A percentile compares a stretch with the other conserved stretches of the same genome.
Evolutionary conservation across 2,113 vertebrate species (phyloP).

Genomic region (Recurvirostra avosetta): DNA sequence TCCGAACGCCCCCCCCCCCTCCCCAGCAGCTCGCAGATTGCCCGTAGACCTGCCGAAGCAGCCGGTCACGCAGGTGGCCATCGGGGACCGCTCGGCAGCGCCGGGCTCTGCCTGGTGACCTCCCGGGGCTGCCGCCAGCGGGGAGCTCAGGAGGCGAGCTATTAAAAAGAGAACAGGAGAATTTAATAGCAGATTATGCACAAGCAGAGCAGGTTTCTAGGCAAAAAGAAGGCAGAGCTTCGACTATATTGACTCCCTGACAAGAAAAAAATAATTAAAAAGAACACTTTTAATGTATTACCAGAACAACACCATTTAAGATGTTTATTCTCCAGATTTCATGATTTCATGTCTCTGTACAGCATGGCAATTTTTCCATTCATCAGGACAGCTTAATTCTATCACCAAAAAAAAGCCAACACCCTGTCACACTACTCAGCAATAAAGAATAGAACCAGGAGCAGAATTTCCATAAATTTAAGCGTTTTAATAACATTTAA

Average conservation of each 20-base stretch:
- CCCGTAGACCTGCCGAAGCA: slow-evolving; percentile 65
- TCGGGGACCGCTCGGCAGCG: slow-evolving; percentile 60
- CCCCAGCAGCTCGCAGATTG: slow-evolving; percentile 69
- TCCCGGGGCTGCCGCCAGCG: slow-evolving; percentile 36
- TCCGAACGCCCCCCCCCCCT: slow-evolving; percentile 22
- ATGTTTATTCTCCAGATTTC: not conserved
- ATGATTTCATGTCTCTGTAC: not conserved
- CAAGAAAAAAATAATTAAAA: not conserved
- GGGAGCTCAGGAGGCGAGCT: slow-evolving; percentile 18
- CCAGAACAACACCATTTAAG: not conserved
- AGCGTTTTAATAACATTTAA: not conserved
- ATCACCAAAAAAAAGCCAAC: not conserved
- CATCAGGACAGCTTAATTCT: not conserved
- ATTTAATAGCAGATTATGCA: slow-evolving; percentile 14
- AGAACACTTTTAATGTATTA: not conserved
- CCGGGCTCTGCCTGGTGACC: slow-evolving; percentile 17
- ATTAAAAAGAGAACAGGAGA: slow-evolving; percentile 4
- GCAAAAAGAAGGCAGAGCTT: not conserved
- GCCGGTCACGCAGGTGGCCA: slow-evolving; percentile 69
- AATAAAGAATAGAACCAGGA: not conserved
- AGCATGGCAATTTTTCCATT: not conserved
- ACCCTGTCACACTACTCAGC: not conserved
- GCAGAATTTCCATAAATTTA: not conserved
- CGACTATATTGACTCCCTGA: not conserved
- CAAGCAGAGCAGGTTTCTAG: not conserved